Evolutionary conservation across 2,113 vertebrate species (phyloP), one percentile per base, ranked within the genome.

Genomic region (Dicerorhinus sumatrensis): DNA sequence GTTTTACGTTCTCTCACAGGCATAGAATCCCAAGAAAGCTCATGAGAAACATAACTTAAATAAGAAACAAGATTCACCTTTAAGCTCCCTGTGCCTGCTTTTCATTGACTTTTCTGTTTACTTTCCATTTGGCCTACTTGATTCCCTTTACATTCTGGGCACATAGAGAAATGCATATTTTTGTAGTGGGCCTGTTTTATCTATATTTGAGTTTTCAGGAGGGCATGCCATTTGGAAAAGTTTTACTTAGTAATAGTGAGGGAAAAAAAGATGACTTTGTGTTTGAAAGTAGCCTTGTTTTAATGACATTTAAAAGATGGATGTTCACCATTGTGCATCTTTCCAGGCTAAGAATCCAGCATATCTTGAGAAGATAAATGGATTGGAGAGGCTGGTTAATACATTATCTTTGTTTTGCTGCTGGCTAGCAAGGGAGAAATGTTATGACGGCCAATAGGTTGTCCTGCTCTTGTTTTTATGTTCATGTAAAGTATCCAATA

Each of bases 281-380:
- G 84, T 89, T 93, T 85, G 87, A 96, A 97, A 39, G 72, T 80
- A 77, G 95, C 56, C 97, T 92, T 91, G 72, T 94, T 95, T 91
- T 89, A 86, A 23, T 97, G 98, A 96, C 94, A 96, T 96, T 92
- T 96, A 91, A 77, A 95, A 98, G 97, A 94, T 56, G 77, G 46
- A 95, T 97, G 84, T 62, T 91, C 82, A n/a, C 62, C 39, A n/a
- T 73, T 13, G 8, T 23, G 76, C 67, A 8, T 94, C 96, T 93
- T 89, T 89, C 39, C 58, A 83, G 91, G 80, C 77, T 96, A 62
- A 82, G 77, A 75, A 80, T 76, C 72, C n/a, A 89, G 94, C n/a
- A 11, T 95, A 80, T 89, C 77, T 85, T 58, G 73, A 95, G 88
- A 98, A 98, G 95, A 97, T 93, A 72, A 96, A 97, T 95, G 81